These are phyloP conservation scores for Oegoconia quadripuncta DNA, from an alignment of 2,888 invertebrate genomes.

Conservation along the genomic window DNA sequence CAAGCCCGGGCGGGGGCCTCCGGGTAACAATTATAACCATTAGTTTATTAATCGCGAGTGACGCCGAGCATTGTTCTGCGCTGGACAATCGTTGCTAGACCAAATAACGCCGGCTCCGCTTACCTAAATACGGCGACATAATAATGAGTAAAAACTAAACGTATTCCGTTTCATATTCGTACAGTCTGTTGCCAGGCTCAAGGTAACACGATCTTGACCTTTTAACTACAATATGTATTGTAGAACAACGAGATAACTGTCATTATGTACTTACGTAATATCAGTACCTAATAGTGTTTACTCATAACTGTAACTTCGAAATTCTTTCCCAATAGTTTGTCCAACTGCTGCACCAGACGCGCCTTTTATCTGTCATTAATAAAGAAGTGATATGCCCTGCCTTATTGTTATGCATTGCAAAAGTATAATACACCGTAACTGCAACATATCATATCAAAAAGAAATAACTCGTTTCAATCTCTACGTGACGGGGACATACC, in stretches of 20 bases:
- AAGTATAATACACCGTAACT: slow-evolving; percentile 13
- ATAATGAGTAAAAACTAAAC: slow-evolving; percentile 44
- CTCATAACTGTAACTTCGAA: too few species aligned
- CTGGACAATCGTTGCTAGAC: slow-evolving; percentile 71
- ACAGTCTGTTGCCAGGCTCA: slow-evolving; percentile 30
- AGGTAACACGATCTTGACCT: slow-evolving; percentile 26
- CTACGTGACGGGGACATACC: slow-evolving; percentile 39
- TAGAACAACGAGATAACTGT: too few species aligned
- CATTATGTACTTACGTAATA: too few species aligned
- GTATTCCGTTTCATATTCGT: slow-evolving; percentile 50
- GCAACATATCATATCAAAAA: slow-evolving; percentile 39
- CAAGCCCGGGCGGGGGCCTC: too few species aligned
- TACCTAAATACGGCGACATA: slow-evolving; percentile 49
- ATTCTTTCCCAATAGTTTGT: too few species aligned
- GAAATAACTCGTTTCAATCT: slow-evolving; percentile 35
- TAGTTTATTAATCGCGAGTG: slow-evolving; percentile 68
- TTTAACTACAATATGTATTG: too few species aligned
- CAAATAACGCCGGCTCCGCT: slow-evolving; percentile 64
- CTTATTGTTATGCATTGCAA: neutral
- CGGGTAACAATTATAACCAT: slow-evolving; percentile 62
- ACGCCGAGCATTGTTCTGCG: slow-evolving; percentile 62
- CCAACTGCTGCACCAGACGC: too few species aligned
- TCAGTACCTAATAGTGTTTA: too few species aligned
- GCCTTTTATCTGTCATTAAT: too few species aligned
- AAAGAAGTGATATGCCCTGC: neutral